Evolutionary conservation across 2,797 vertebrate genomes (phyloP).

Genomic region (Carapus acus): DNA sequence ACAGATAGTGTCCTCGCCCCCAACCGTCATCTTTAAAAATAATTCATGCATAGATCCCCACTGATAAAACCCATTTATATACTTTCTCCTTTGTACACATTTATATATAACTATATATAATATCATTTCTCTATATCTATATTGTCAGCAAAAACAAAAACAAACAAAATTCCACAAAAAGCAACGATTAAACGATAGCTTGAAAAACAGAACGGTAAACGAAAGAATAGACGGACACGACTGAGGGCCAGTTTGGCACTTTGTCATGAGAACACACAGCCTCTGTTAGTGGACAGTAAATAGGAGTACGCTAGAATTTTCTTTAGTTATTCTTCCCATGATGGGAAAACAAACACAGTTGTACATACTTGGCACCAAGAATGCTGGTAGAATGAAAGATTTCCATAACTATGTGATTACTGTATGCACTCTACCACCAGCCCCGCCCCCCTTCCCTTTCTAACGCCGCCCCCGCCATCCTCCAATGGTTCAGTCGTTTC

Average conservation of each 20-base stretch:
- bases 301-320: conserved; percentile 43
- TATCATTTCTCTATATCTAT: conserved; percentile 74
- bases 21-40: conserved; percentile 61
- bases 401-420: conserved; percentile 44
- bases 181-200: conserved; percentile 57
- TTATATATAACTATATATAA: conserved; percentile 76
- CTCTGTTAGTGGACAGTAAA: conserved; percentile 57
- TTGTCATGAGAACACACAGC: conserved; percentile 64
- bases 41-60: conserved; percentile 79
- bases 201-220: conserved; percentile 33
- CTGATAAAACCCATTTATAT: conserved; percentile 72
- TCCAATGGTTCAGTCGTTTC: conserved; percentile 29
- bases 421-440: conserved; percentile 44
- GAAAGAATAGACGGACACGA: conserved; percentile 53
- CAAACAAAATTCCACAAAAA: conserved; percentile 64
- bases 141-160: conserved; percentile 68
- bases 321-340: conserved; percentile 40
- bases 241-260: conserved; percentile 71
- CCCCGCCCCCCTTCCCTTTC: too few relatives aligned
- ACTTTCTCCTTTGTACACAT: conserved; percentile 75
- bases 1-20: conserved; percentile 52
- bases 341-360: conserved; percentile 60
- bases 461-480: too few relatives aligned
- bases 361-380: conserved; percentile 72
- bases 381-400: conserved; percentile 72